Evolutionary conservation across 2,113 vertebrate species (phyloP), one percentile per base, ranked within the genome.

Genomic region (Zosterops japonicus): DNA sequence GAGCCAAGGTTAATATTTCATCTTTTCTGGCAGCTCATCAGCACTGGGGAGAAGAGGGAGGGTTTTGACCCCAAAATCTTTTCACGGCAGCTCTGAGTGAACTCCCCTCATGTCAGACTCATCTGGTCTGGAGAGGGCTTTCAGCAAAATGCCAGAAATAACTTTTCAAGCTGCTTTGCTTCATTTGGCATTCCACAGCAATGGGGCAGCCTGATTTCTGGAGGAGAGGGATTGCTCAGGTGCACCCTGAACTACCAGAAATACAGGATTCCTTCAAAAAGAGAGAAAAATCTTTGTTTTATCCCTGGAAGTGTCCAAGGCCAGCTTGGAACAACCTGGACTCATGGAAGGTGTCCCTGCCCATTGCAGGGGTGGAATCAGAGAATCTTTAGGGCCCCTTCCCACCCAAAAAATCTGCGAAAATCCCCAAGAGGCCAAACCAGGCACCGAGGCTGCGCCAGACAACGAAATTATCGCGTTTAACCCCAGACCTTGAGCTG

Each of bases 401-500:
- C 61, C 39, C 41, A 53, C 39, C 61, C 53, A 46, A 17, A 24
- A 12, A 33, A 39, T 4, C 15, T 7, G 5, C n/a, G 47, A 22
- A 25, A 69, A 68, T 0, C 47, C 5, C 79, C 1, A 16, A 16
- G 28, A 25, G 25, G 21, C 29, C 23, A 49, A 57, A 27, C 25
- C 65, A 71, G 61, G 42, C 44, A 6, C 4, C 24, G 36, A 74
- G 24, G 53, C 47, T 3, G 3, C 7, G 18, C 3, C 24, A 52
- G 31, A 5, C 1, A 9, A 29, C 4, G 11, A 9, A 29, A n/a
- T 7, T 0, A 2, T 0, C 0, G 5, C 1, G 1, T 74, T 59
- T 4, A 13, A 75, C 11, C 31, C 3, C 18, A 46, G 25, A 99
- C 99, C 98, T 98, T 99, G 33, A 99, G 96, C 80, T 98, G 97